A percentile compares a stretch with the other conserved stretches of the same genome.
phyloP scores from a whole-genome alignment of 1,140 invertebrate genomes.

The Zaprionus inermis region DNA sequence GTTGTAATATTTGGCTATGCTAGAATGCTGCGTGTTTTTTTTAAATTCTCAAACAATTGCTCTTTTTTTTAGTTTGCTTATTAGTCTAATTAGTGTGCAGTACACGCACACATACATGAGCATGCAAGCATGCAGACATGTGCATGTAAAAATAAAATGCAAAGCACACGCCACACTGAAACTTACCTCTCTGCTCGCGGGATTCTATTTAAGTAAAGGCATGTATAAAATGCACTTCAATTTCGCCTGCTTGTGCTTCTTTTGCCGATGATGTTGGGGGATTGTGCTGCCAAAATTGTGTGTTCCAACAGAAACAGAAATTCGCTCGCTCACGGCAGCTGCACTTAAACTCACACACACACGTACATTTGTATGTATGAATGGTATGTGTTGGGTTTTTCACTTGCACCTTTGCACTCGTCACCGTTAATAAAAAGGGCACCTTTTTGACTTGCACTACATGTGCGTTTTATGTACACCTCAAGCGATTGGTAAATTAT shows the following conservation, averaged over 20 bases:
- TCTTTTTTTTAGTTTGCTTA: constrained; percentile 24
- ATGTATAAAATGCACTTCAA: constrained; percentile 46
- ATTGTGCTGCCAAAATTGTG: constrained; percentile 42
- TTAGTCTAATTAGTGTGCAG: constrained; percentile 45
- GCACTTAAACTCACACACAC: constrained; percentile 37
- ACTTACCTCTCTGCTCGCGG: constrained; percentile 31
- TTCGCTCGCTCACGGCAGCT: constrained; percentile 36
- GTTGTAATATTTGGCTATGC: constrained; percentile 52
- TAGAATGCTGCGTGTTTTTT: constrained; percentile 26
- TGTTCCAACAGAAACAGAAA: constrained; percentile 29
- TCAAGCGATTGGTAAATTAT: constrained; percentile 18
- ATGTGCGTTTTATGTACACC: constrained; percentile 3
- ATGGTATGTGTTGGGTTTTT: constrained; percentile 40
- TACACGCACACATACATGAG: constrained; percentile 12
- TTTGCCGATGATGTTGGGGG: constrained; percentile 15
- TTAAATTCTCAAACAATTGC: not conserved
- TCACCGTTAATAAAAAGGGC: not conserved
- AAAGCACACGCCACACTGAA: constrained; percentile 1
- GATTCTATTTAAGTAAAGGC: constrained; percentile 46
- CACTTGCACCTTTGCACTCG: constrained; percentile 39
- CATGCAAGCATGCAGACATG: constrained; percentile 8
- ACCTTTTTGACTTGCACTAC: constrained; percentile 8
- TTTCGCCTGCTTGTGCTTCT: constrained; percentile 32
- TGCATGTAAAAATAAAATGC: constrained; percentile 38
- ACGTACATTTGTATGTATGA: constrained; percentile 25